phyloP scores from a whole-genome alignment of 2,888 invertebrate species.

The Pharmacophagus antenor region DNA sequence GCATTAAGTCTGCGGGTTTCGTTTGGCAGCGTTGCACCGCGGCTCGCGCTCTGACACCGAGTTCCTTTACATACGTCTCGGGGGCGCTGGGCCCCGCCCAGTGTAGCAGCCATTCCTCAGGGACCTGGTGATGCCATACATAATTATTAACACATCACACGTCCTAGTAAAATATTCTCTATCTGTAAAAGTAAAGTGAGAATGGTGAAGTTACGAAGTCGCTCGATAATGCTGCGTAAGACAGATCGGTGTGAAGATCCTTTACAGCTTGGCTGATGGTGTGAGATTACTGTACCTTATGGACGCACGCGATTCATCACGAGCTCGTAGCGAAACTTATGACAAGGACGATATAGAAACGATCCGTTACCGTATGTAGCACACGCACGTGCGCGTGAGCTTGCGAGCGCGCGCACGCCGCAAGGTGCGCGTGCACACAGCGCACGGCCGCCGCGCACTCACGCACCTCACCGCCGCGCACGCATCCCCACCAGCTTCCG shows the following conservation, averaged over 20 bases:
- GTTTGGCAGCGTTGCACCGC: conserved; percentile 44
- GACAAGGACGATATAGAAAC: neutral
- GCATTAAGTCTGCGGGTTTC: conserved; percentile 44
- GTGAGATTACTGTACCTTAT: no score
- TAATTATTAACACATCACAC: neutral
- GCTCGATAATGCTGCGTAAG: no score
- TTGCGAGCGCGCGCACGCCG: conserved; percentile 35
- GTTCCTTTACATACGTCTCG: conserved; percentile 57
- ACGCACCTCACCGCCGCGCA: conserved; percentile 52
- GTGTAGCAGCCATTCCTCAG: conserved; percentile 63
- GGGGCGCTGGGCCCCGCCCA: conserved; percentile 62
- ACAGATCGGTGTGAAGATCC: no score
- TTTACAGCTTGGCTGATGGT: no score
- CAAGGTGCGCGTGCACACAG: conserved; percentile 50
- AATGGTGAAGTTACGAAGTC: no score
- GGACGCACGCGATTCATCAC: no score
- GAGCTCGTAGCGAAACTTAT: no score
- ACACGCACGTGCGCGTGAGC: conserved; percentile 9
- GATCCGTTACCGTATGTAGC: conserved; percentile 41
- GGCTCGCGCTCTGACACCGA: conserved; percentile 57
- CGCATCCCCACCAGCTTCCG: conserved; percentile 61
- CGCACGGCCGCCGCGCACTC: conserved; percentile 52
- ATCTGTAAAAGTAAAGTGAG: no score
- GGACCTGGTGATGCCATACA: conserved; percentile 46
- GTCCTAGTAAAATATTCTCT: no score